phyloP scores from a whole-genome alignment of 2,888 invertebrate genomes.

The Metalampra italica region DNA sequence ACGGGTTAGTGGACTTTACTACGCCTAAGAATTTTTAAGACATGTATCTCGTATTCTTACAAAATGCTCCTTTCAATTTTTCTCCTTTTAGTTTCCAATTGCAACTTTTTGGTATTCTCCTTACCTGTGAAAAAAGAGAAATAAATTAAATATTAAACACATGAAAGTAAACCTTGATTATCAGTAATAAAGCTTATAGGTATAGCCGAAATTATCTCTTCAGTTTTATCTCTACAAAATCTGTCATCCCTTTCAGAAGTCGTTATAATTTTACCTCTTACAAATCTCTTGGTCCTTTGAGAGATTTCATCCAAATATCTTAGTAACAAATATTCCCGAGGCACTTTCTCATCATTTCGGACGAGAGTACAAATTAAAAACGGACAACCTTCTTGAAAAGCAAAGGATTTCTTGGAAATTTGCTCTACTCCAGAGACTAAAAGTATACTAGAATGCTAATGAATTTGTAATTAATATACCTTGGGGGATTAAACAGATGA shows the following conservation, averaged over 20 bases:
- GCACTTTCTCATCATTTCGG: slow-evolving; percentile 22
- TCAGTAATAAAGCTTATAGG: neutral
- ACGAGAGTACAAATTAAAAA: slow-evolving; percentile 42
- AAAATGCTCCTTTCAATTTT: too few relatives aligned
- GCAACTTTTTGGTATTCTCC: neutral
- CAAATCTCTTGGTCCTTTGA: slow-evolving; percentile 11
- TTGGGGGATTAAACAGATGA: too few relatives aligned
- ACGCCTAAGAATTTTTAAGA: too few relatives aligned
- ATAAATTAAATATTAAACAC: slow-evolving; percentile 5
- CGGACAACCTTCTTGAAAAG: slow-evolving; percentile 25
- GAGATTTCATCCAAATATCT: slow-evolving; percentile 10
- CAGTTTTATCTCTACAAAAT: slow-evolving; percentile 1
- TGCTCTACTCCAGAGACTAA: neutral
- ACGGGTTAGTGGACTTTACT: too few relatives aligned
- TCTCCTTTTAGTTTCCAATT: too few relatives aligned
- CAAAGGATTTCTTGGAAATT: slow-evolving; percentile 6
- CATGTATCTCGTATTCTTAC: too few relatives aligned
- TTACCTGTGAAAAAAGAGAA: slow-evolving; percentile 19
- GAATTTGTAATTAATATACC: neutral
- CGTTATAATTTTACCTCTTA: slow-evolving; percentile 8
- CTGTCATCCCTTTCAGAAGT: slow-evolving; percentile 6
- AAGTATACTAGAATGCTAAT: neutral
- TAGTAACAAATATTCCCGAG: slow-evolving; percentile 18
- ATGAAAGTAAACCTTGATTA: neutral
- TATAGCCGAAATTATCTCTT: neutral